phyloP scores from a whole-genome alignment of 1,140 invertebrate genomes.

The Cyclina sinensis region DNA sequence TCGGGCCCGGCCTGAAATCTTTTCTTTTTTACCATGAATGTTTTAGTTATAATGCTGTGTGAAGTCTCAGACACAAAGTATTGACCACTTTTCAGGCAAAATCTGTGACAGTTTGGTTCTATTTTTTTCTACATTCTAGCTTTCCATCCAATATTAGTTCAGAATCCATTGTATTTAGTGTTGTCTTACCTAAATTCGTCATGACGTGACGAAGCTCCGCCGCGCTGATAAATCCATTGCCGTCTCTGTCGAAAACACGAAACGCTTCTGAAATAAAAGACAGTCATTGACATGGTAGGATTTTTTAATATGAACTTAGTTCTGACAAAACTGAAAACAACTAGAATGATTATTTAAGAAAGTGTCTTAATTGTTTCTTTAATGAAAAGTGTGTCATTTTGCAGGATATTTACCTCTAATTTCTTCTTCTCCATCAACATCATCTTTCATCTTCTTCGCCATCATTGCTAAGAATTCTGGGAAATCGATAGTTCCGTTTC shows the following conservation, averaged over 20 bases:
- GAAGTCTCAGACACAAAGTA: too few relatives aligned
- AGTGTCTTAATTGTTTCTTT: not conserved
- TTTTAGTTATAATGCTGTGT: too few relatives aligned
- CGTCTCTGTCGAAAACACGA: constrained; percentile 99
- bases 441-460: constrained; percentile 98
- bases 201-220: constrained; percentile 90
- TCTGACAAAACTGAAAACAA: not conserved
- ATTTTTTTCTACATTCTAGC: too few relatives aligned
- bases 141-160: too few relatives aligned
- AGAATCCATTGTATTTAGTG: too few relatives aligned
- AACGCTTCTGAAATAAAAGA: constrained; percentile 92
- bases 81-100: too few relatives aligned
- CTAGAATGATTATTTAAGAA: not conserved
- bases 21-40: too few relatives aligned
- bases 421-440: constrained; percentile 97
- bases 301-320: too few relatives aligned
- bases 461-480: constrained; percentile 94
- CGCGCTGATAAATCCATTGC: constrained; percentile 91
- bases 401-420: constrained; percentile 86
- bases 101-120: too few relatives aligned
- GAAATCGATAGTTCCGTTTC: constrained; percentile 99
- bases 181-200: constrained; percentile 92
- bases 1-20: too few relatives aligned
- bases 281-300: too few relatives aligned
- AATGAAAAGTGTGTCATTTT: too few relatives aligned